Conservation (phyloP, 1,140 invertebrate species). For the Episyrphus balteatus region DNA sequence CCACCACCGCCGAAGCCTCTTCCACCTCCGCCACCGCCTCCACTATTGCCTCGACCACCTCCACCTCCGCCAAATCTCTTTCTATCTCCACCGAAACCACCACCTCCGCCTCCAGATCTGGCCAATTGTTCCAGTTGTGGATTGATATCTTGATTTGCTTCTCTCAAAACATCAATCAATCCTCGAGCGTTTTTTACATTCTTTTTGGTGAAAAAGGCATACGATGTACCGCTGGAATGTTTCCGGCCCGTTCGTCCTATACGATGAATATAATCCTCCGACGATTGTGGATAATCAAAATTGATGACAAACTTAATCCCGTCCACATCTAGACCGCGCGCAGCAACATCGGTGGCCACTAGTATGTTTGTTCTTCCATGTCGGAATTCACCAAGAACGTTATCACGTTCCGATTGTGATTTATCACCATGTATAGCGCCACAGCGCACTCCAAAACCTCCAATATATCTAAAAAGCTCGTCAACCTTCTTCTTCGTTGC, state of each 20-base stretch:
- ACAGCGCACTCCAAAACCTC: slow-evolving; percentile 81
- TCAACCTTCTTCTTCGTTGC: slow-evolving; percentile 96
- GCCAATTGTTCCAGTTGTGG: slow-evolving; percentile 45
- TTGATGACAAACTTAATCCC: slow-evolving; percentile 99
- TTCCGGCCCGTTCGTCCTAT: slow-evolving; percentile 89
- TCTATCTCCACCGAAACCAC: slow-evolving; percentile 12
- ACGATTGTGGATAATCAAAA: slow-evolving; percentile 94
- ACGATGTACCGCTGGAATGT: slow-evolving; percentile 24
- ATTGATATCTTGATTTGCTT: slow-evolving; percentile 64
- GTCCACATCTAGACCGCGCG: slow-evolving; percentile 91
- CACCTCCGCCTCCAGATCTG: slow-evolving; percentile 34
- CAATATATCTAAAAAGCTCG: slow-evolving; percentile 76
- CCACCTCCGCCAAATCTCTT: slow-evolving; percentile 1
- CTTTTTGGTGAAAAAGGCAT: slow-evolving; percentile 28
- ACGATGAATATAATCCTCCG: slow-evolving; percentile 97
- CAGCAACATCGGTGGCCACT: slow-evolving; percentile 96
- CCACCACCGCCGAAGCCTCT: slow-evolving; percentile 3
- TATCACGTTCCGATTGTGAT: slow-evolving; percentile 89
- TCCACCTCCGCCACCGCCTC: slow-evolving; percentile 1
- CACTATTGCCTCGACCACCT: slow-evolving; percentile 1
- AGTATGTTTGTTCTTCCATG: slow-evolving; percentile 79
- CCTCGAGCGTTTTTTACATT: slow-evolving; percentile 58
- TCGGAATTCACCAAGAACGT: slow-evolving; percentile 88
- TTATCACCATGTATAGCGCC: slow-evolving; percentile 67
- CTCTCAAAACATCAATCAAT: slow-evolving; percentile 79